Base-by-base conservation (phyloP, 2,113 vertebrate genomes). In the Anolis carolinensis region DNA sequence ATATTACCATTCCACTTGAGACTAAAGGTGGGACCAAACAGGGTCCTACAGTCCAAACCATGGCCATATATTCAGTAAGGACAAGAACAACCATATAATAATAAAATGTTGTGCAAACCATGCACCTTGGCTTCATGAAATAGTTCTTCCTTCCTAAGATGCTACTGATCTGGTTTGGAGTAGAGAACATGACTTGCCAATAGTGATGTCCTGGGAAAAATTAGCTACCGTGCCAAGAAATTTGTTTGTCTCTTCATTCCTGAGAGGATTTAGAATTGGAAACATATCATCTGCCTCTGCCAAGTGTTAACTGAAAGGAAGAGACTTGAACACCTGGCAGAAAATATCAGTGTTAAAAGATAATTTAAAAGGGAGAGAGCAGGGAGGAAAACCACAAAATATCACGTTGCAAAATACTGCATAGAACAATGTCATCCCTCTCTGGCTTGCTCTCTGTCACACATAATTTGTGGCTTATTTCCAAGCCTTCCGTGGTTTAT, bases 231-330 rank as follows among this genome's bases (percentile, higher is more conserved):
- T 88, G 86, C 88, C 86, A 90, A 87, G 48, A 76, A 85, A 89
- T 68, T 74, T 86, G n/a, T 82, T 89, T 92, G 82, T 63, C 74
- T 91, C 92, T 90, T 91, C 74, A 2, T 20, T 89, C 87, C 77
- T 71, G n/a, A 79, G 73, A 90, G 92, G 86, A 90, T 94, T 94
- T 91, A 86, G 81, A 86, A 63, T 75, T 90, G 91, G 84, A 93
- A 88, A 78, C 84, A 83, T 81, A 90, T 88, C 52, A 65, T 23
- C 75, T 83, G 67, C 68, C 11, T 90, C 84, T 93, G 92, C 89
- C 76, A 87, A 90, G 76, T n/a, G 75, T 74, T 63, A 88, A 92
- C 89, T 71, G 89, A 87, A 88, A 75, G 83, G 55, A 85, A 91
- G 70, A 77, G 0, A 73, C 76, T 90, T 73, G 88, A 81, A 92